These are phyloP conservation scores for Acleris holmiana DNA, from an alignment of 2,888 invertebrate species.

Conservation along the genomic window DNA sequence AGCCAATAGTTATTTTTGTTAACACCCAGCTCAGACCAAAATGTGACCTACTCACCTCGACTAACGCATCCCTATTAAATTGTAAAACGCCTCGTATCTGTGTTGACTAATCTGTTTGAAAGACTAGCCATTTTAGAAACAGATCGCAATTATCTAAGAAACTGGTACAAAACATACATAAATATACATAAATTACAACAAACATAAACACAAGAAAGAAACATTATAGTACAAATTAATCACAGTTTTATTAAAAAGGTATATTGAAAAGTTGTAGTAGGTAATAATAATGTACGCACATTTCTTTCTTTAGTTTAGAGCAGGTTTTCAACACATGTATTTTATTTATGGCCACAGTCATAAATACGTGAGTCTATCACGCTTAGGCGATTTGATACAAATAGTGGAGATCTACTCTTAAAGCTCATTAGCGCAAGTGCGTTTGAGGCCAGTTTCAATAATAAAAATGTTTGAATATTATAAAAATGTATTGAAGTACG, in stretches of 20 bases:
- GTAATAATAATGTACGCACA: neutral
- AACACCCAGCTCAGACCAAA: slow-evolving; percentile 83
- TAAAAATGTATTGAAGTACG: no score
- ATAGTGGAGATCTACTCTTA: slow-evolving; percentile 40
- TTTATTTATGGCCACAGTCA: neutral
- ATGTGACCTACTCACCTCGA: slow-evolving; percentile 52
- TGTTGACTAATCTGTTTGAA: slow-evolving; percentile 52
- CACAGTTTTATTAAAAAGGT: no score
- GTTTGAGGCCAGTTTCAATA: neutral
- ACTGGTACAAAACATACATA: slow-evolving; percentile 59
- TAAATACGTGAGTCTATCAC: slow-evolving; percentile 21
- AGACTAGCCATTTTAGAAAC: slow-evolving; percentile 81
- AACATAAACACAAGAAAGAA: slow-evolving; percentile 39
- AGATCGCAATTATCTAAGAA: slow-evolving; percentile 78
- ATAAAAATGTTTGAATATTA: neutral
- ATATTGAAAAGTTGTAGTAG: no score
- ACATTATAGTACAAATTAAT: neutral
- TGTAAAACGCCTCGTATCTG: slow-evolving; percentile 39
- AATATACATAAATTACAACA: slow-evolving; percentile 45
- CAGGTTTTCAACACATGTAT: slow-evolving; percentile 13
- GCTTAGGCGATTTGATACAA: slow-evolving; percentile 30
- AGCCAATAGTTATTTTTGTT: slow-evolving; percentile 71
- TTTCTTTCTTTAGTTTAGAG: slow-evolving; percentile 23
- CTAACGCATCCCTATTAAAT: slow-evolving; percentile 33
- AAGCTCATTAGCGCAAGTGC: slow-evolving; percentile 14